Evolutionary conservation across 2,888 invertebrate genomes (phyloP).

Genomic region (Tortrix viridana): DNA sequence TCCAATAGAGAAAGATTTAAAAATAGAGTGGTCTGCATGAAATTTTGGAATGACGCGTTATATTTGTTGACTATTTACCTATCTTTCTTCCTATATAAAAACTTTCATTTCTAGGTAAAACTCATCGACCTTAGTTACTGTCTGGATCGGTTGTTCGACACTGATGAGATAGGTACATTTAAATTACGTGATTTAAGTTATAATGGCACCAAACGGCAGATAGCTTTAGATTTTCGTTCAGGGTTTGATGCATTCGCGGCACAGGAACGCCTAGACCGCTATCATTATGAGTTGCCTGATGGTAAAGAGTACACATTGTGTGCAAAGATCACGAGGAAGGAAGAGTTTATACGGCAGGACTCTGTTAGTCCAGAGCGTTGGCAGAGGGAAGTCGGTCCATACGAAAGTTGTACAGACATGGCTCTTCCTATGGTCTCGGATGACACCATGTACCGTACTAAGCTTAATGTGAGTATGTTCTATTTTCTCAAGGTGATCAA

Average conservation of each 20-base stretch:
- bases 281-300: not conserved
- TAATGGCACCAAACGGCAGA: not conserved
- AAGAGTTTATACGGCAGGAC: slow-evolving; percentile 4
- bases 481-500: not conserved
- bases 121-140: slow-evolving; percentile 11
- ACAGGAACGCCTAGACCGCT: slow-evolving; percentile 8
- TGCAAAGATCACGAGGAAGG: slow-evolving; percentile 14
- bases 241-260: slow-evolving; percentile 22
- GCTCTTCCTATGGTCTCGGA: not conserved
- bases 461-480: slow-evolving; percentile 28
- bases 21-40: too few species aligned
- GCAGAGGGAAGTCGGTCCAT: not conserved
- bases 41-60: too few species aligned
- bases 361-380: not conserved
- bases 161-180: slow-evolving; percentile 16
- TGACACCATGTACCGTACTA: slow-evolving; percentile 3
- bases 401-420: not conserved
- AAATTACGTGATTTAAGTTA: slow-evolving; percentile 4
- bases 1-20: too few species aligned
- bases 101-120: slow-evolving; percentile 12
- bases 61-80: too few species aligned
- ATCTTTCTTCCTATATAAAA: not conserved
- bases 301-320: slow-evolving; percentile 9
- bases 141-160: slow-evolving; percentile 13
- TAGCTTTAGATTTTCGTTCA: slow-evolving; percentile 24